Evolutionary conservation across 2,113 vertebrate species (phyloP), one percentile per base, ranked within the genome.

Genomic region (Microcebus griseorufus): DNA sequence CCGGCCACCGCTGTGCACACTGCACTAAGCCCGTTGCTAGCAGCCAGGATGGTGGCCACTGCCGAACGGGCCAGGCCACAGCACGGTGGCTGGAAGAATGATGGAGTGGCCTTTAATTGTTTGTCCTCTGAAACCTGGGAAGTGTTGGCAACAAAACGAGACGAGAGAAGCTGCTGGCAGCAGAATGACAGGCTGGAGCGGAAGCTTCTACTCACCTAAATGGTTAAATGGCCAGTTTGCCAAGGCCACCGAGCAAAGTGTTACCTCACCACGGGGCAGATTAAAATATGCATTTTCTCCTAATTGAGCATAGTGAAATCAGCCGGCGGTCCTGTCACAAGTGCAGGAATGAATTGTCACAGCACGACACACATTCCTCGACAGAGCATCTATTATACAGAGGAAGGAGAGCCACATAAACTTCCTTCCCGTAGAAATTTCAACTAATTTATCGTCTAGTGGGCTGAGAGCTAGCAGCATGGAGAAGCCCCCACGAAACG

Each of bases 231-330:
- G 82, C 55, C 96, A 20, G 98, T 98, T 98, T 99, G 98, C 98
- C 98, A 99, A 98, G 98, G 98, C 98, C 98, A 98, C 98, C 80
- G 97, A 98, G 97, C 95, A 96, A 98, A 98, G 99, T 98, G 98
- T 98, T 98, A 98, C 98, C 98, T 97, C 98, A 98, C 99, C 98
- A 98, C 97, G 58, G 98, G 98, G 98, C 85, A 97, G 98, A 98
- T 99, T 99, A 98, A 98, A 99, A 99, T 99, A 98, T 98, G 98
- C 98, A 96, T 99, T 99, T 99, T 98, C 98, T 98, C 98, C 98
- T 99, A 99, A 99, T 99, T 99, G 98, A 99, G 98, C 98, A 98
- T 85, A 98, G 98, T 97, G 42, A 98, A 98, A 97, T 98, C 98
- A 98, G 98, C 98, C 88, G 98, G 99, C 83, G 98, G 98, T 98